Conservation (phyloP, 1,140 invertebrate species). For the Ostrea edulis region DNA sequence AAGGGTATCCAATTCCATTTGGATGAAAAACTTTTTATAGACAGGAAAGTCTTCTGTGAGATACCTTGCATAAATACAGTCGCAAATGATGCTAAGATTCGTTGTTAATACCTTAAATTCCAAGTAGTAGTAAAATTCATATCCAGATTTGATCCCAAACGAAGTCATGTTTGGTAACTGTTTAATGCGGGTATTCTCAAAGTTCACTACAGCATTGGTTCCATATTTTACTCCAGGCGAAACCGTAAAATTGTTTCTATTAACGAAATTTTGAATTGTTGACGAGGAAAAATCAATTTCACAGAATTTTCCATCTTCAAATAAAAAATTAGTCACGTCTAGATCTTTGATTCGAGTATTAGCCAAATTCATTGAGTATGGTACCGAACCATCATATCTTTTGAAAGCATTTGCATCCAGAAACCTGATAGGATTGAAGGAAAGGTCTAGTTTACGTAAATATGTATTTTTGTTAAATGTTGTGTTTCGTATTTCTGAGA, state of each 20-base stretch:
- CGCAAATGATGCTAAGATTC: neutral
- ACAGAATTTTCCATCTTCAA: neutral
- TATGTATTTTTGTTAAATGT: neutral
- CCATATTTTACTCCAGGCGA: neutral
- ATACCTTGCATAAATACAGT: neutral
- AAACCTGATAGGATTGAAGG: neutral
- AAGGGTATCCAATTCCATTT: neutral
- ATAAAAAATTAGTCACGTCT: neutral
- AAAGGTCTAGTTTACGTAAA: neutral
- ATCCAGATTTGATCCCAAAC: neutral
- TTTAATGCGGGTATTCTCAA: neutral
- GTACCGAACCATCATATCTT: neutral
- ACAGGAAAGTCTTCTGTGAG: neutral
- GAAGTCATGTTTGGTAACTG: neutral
- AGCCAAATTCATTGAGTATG: neutral
- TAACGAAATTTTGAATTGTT: neutral
- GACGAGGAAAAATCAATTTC: neutral
- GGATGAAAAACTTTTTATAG: neutral
- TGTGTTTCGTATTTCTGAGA: neutral
- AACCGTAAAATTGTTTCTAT: neutral
- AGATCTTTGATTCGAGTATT: neutral
- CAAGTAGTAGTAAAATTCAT: neutral
- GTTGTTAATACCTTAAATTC: neutral
- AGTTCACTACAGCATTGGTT: neutral
- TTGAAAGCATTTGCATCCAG: neutral